These are phyloP conservation scores for Anisognathus igniventris DNA, from an alignment of 2,797 vertebrate species.

Conservation along the genomic window DNA sequence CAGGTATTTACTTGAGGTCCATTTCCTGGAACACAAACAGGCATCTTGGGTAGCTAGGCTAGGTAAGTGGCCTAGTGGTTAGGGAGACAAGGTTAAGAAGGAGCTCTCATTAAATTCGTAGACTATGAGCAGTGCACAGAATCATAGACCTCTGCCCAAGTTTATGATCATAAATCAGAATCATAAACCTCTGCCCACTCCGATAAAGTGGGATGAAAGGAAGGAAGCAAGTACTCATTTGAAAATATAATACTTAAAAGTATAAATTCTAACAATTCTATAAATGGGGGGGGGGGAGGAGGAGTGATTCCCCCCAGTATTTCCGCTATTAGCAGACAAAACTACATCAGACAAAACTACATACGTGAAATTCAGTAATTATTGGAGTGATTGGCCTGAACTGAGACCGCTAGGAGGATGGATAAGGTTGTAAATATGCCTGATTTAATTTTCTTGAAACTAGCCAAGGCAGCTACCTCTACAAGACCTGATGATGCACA, in stretches of 20 bases:
- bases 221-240: not conserved
- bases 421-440: not conserved
- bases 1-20: not conserved
- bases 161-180: not conserved
- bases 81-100: not conserved
- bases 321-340: not conserved
- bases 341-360: not conserved
- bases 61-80: not conserved
- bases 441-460: not conserved
- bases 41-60: not conserved
- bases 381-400: not conserved
- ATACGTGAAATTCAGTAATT: not conserved
- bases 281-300: not conserved
- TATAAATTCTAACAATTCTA: not conserved
- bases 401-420: not conserved
- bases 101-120: not conserved
- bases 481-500: not conserved
- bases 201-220: not conserved
- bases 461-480: not conserved
- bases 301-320: not conserved
- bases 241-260: not conserved
- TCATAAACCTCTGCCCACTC: not conserved
- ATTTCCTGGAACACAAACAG: not conserved
- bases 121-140: not conserved
- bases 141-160: not conserved